phyloP scores from a whole-genome alignment of 2,113 vertebrate genomes.

The Eretmochelys imbricata region DNA sequence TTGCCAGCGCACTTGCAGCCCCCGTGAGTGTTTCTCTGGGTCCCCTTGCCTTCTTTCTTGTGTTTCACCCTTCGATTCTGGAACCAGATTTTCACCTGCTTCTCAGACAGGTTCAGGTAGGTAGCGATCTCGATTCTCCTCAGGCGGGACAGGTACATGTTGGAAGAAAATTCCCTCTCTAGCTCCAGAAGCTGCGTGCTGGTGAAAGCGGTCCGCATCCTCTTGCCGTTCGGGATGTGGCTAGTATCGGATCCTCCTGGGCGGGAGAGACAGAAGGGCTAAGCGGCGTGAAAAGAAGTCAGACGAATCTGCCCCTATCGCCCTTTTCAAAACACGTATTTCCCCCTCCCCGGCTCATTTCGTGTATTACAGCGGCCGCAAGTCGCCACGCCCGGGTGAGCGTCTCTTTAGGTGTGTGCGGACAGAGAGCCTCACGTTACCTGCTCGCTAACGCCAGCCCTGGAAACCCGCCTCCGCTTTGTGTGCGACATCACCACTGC shows the following conservation, averaged over 20 bases:
- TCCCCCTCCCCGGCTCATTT: no score
- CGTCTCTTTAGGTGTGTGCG: background rate
- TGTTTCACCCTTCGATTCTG: constrained; percentile 98
- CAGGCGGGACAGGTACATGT: constrained; percentile 98
- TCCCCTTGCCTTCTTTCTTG: constrained; percentile 97
- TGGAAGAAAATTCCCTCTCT: constrained; percentile 97
- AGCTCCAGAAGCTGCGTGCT: constrained; percentile 98
- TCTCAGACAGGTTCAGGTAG: constrained; percentile 96
- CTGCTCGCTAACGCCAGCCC: background rate
- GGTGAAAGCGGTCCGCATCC: constrained; percentile 98
- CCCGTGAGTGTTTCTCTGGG: constrained; percentile 87
- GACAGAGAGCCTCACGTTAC: background rate
- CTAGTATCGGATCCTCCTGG: constrained; percentile 86
- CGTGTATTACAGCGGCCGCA: background rate
- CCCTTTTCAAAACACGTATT: background rate
- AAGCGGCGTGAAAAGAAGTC: background rate
- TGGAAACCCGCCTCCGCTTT: background rate
- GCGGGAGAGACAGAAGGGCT: constrained; percentile 1
- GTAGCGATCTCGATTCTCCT: constrained; percentile 98
- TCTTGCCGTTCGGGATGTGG: constrained; percentile 93
- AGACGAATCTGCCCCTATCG: no score
- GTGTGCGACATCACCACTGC: background rate
- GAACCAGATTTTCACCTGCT: constrained; percentile 99
- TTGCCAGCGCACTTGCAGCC: constrained; percentile 90
- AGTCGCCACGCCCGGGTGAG: background rate